Evolutionary conservation across 2,888 invertebrate species (phyloP), one percentile per base, ranked within the genome.

Genomic region (Sphaerophoria rueppellii): DNA sequence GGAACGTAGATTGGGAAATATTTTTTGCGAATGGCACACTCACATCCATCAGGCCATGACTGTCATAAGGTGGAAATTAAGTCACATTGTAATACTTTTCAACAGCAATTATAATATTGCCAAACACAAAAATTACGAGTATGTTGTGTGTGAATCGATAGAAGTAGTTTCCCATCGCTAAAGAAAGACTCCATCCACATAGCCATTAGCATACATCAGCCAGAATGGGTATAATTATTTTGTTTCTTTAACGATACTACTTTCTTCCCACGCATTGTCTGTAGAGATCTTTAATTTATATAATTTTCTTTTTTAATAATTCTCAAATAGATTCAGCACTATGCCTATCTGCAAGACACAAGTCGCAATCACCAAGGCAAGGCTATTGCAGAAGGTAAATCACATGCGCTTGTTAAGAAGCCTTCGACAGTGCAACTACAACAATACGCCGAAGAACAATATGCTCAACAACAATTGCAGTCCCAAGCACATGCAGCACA

Each of bases 271-370:
- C 74, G 50, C 50, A 86, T 82, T 86, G 85, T 85, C 57, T 72
- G 12, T 40, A 61, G 37, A 37, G 76, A 54, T 46, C 65, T 14
- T 67, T 24, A 14, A 82, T 87, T 73, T 50, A 14, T 7, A 12
- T 52, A 24, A 24, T 73, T 86, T 83, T 74, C 74, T 70, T 73
- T 79, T 7, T 81, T 87, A 82, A 50, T 71, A 69, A 83, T n/a
- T 14, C 74, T 65, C 4, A 9, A 37, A 16, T 87, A 91, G 91
- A 88, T 90, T 74, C 91, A 90, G 87, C 91, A 91, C 75, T 91
- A 89, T 87, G 90, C 91, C 61, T 91, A 91, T 87, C 88, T 91
- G 78, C 91, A 91, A 89, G 91, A 91, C 72, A 88, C 91, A 24
- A 89, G 88, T 82, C 88, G 90, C 52, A 90, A 89, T 72, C 90